Evolutionary conservation across 1,140 invertebrate genomes (phyloP), one percentile per base, ranked within the genome.

Genomic region (Gonatopus flavifemur): DNA sequence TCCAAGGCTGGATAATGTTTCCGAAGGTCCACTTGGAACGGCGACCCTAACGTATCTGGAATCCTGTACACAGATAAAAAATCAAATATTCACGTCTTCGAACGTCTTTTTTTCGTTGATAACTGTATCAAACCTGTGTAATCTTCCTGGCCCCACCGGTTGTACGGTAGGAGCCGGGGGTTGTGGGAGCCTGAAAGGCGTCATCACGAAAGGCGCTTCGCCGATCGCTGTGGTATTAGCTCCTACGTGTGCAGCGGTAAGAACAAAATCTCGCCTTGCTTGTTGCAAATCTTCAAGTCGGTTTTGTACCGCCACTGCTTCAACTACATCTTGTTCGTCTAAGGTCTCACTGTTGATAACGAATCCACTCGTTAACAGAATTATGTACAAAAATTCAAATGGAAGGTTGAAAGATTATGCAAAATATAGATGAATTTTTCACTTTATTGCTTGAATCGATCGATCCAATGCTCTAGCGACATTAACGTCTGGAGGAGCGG

Each of bases 221-320:
- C 28, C 30, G 3, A 69, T 36, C 21, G 43, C 46, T 9, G 67
- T 37, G 3, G 57, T 57, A 8, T 69, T 64, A 9, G 52, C 46
- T 25, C 64, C 59, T 16, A 72, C 59, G 32, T 62, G 62, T 3
- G 70, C 66, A 3, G 66, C 59, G 0, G 67, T 42, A 19, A 72
- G 55, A 3, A 72, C 62, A 30, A 72, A 69, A 3, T 70, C 70
- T 20, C 70, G 55, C 20, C 70, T 64, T 3, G 70, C 67, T 8
- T 66, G 42, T 12, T 72, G 70, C 8, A 72, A 51, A 6, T 67
- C 62, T 12, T 59, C 46, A 5, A 72, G 21, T 18, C 55, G 69
- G 0, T 20, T 30, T 18, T 69, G 59, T 5, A 72, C 62, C 0
- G 59, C 35, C 2, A 33, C 25, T 1, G 31, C 32, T 39, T 72